Evolutionary conservation across 2,888 invertebrate genomes (phyloP).

Genomic region (Polydrusus cervinus): DNA sequence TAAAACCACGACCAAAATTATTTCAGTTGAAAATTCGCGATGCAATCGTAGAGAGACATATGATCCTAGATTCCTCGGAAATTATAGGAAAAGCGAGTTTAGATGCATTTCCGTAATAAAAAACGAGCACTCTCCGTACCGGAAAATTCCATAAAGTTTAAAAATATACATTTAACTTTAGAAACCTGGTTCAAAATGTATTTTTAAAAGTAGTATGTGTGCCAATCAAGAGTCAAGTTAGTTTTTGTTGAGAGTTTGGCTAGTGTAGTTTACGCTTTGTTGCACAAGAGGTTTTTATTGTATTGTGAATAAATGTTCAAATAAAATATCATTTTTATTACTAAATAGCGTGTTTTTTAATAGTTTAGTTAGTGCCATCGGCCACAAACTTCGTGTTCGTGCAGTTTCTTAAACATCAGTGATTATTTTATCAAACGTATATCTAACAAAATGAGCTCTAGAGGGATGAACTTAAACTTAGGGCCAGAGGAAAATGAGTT

Average conservation of each 20-base stretch:
- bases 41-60: neutral
- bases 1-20: neutral
- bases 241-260: slow-evolving; percentile 57
- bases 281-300: slow-evolving; percentile 20
- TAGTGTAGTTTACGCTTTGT: slow-evolving; percentile 25
- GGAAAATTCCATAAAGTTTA: slow-evolving; percentile 12
- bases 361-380: neutral
- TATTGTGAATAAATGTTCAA: neutral
- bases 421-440: neutral
- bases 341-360: neutral
- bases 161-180: slow-evolving; percentile 41
- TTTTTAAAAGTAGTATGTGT: slow-evolving; percentile 61
- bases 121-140: slow-evolving; percentile 16
- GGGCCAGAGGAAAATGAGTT: slow-evolving; percentile 59
- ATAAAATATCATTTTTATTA: slow-evolving; percentile 8
- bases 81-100: slow-evolving; percentile 7
- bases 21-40: slow-evolving; percentile 4
- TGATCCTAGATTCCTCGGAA: neutral
- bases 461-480: slow-evolving; percentile 63
- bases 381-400: neutral
- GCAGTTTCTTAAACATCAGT: neutral
- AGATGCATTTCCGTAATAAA: slow-evolving; percentile 2
- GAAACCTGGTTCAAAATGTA: slow-evolving; percentile 46
- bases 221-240: slow-evolving; percentile 61
- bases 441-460: slow-evolving; percentile 64